Percentiles rank a stretch among this genome's conserved stretches.
Conservation (phyloP, 1,140 invertebrate species). For the Papilio xuthus region DNA sequence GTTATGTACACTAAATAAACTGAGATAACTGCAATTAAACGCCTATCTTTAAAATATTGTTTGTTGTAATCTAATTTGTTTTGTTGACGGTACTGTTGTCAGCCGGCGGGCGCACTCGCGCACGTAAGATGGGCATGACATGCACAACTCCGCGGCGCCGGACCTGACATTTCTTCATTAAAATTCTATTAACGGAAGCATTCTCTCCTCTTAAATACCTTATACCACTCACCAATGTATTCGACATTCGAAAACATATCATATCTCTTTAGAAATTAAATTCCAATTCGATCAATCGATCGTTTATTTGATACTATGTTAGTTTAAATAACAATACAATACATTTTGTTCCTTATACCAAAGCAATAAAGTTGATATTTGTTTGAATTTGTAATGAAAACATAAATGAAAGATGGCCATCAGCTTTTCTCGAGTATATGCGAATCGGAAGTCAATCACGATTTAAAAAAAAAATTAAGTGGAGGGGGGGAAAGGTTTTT, state of each 20-base stretch:
- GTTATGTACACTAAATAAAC: too few species aligned
- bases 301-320: conserved; percentile 32
- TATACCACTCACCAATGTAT: conserved; percentile 42
- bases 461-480: conserved; percentile 46
- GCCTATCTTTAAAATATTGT: not conserved
- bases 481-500: conserved; percentile 46
- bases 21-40: not conserved
- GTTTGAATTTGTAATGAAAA: conserved; percentile 46
- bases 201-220: conserved; percentile 61
- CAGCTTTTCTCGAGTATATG: conserved; percentile 51
- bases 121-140: conserved; percentile 77
- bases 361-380: conserved; percentile 43
- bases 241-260: conserved; percentile 42
- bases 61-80: conserved; percentile 52
- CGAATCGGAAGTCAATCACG: conserved; percentile 72
- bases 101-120: conserved; percentile 53
- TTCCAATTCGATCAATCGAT: conserved; percentile 26
- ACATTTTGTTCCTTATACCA: conserved; percentile 29
- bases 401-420: conserved; percentile 55
- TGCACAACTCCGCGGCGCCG: conserved; percentile 64
- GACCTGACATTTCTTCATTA: conserved; percentile 78
- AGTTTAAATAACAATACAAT: conserved; percentile 25
- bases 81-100: conserved; percentile 54
- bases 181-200: conserved; percentile 80
- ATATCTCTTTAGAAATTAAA: conserved; percentile 33